Percentiles rank a stretch among this genome's conserved stretches.
Evolutionary conservation across 2,888 invertebrate genomes (phyloP).

Genomic region (Sinodicranocentrus sp.): DNA sequence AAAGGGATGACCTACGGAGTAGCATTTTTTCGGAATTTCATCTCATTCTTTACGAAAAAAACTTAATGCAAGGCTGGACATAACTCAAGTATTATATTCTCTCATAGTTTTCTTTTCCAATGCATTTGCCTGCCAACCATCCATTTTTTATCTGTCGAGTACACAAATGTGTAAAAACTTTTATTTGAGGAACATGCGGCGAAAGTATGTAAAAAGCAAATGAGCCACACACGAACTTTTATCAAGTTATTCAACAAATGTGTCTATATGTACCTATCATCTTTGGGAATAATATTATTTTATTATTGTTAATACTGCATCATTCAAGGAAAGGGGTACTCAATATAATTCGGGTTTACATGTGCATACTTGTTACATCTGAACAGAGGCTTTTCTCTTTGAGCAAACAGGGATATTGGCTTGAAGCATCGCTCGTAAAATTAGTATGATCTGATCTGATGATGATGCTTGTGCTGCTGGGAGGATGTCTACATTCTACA

Average conservation of each 20-base stretch:
- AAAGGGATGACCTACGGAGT: slow-evolving; percentile 56
- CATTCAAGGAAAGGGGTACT: background rate
- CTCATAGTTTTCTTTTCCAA: background rate
- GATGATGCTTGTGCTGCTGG: background rate
- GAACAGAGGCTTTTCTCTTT: background rate
- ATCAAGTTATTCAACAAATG: slow-evolving; percentile 46
- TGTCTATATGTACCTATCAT: background rate
- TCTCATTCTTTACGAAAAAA: background rate
- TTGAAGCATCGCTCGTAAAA: slow-evolving; percentile 3
- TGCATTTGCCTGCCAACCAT: background rate
- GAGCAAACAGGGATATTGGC: background rate
- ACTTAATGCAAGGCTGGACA: background rate
- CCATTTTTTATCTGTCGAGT: background rate
- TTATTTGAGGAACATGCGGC: slow-evolving; percentile 22
- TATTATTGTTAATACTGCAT: slow-evolving; percentile 6
- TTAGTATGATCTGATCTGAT: slow-evolving; percentile 13
- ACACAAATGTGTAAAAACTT: slow-evolving; percentile 16
- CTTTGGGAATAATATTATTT: slow-evolving; percentile 3
- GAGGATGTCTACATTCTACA: slow-evolving; percentile 7
- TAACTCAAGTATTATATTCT: background rate
- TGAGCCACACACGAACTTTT: slow-evolving; percentile 66
- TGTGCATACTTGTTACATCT: background rate
- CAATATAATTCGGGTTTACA: background rate
- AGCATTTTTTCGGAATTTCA: slow-evolving; percentile 44
- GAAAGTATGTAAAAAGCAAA: slow-evolving; percentile 53